Percentiles rank a stretch among this genome's conserved stretches.
These are phyloP conservation scores for Oncorhynchus masou DNA, from an alignment of 2,113 vertebrate genomes.

Conservation along the genomic window DNA sequence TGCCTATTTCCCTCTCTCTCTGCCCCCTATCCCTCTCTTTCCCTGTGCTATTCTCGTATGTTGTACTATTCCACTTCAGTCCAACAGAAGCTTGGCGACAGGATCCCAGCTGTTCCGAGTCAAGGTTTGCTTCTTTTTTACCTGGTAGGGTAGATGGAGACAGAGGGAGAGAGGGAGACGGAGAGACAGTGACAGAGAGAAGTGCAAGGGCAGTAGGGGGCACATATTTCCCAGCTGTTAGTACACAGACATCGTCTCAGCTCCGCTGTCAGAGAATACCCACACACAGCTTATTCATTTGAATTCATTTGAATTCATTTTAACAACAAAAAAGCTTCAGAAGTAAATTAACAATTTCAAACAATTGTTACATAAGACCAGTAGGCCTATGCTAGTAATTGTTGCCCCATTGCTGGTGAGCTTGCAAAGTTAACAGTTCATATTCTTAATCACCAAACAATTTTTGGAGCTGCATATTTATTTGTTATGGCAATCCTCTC, in stretches of 20 bases:
- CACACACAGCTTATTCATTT: slow-evolving; percentile 3
- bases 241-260: slow-evolving; percentile 34
- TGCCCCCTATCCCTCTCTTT: not conserved
- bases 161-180: slow-evolving; percentile 30
- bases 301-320: no score
- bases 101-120: slow-evolving; percentile 73
- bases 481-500: no score
- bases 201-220: not conserved
- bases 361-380: no score
- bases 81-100: slow-evolving; percentile 42
- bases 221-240: slow-evolving; percentile 68
- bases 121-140: slow-evolving; percentile 72
- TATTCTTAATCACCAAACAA: no score
- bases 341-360: no score
- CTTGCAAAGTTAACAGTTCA: no score
- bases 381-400: no score
- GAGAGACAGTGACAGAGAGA: not conserved
- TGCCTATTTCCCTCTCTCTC: not conserved
- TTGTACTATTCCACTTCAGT: slow-evolving; percentile 43
- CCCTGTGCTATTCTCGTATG: slow-evolving; percentile 26
- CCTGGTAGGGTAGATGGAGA: slow-evolving; percentile 48
- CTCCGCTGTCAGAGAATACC: slow-evolving; percentile 59
- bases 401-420: no score
- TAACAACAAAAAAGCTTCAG: no score
- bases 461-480: no score